A percentile compares a stretch with the other conserved stretches of the same genome.
These are phyloP conservation scores for Diprion similis DNA, from an alignment of 1,140 invertebrate genomes.

Conservation along the genomic window DNA sequence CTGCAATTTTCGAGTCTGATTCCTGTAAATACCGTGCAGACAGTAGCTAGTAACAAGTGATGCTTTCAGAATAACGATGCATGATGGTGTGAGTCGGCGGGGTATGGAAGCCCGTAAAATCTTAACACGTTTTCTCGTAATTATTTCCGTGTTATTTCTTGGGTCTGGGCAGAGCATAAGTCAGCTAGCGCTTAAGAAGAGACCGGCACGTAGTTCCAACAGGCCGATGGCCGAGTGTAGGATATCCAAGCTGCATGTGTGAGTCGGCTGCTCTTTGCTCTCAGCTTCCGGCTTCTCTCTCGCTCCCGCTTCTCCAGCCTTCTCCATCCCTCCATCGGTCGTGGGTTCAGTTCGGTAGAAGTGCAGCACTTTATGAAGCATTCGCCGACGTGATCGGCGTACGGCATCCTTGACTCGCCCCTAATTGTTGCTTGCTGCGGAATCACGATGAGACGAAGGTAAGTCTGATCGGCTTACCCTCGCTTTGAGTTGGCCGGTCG, in stretches of 20 bases:
- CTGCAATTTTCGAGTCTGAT: too few species aligned
- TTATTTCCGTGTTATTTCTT: constrained; percentile 36
- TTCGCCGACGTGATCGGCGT: constrained; percentile 44
- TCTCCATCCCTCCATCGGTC: background rate
- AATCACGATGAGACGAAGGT: constrained; percentile 30
- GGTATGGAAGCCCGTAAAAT: constrained; percentile 14
- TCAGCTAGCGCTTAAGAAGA: constrained; percentile 24
- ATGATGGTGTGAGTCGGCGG: background rate
- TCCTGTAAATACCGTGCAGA: background rate
- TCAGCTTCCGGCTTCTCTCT: background rate
- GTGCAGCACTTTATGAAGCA: constrained; percentile 48
- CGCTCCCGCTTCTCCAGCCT: background rate
- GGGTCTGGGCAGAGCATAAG: constrained; percentile 20
- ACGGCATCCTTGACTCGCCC: constrained; percentile 37
- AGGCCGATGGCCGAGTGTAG: background rate
- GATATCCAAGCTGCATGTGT: background rate
- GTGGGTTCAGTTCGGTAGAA: constrained; percentile 10
- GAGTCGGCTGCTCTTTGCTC: constrained; percentile 1
- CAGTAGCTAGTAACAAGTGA: background rate
- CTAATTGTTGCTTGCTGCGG: constrained; percentile 46
- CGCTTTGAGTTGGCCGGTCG: constrained; percentile 24
- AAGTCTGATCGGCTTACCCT: constrained; percentile 4
- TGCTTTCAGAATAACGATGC: background rate
- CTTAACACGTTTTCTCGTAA: constrained; percentile 33
- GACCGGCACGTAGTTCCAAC: background rate